Base-by-base conservation (phyloP, 1,140 invertebrate species). In the Brachionus rubens region DNA sequence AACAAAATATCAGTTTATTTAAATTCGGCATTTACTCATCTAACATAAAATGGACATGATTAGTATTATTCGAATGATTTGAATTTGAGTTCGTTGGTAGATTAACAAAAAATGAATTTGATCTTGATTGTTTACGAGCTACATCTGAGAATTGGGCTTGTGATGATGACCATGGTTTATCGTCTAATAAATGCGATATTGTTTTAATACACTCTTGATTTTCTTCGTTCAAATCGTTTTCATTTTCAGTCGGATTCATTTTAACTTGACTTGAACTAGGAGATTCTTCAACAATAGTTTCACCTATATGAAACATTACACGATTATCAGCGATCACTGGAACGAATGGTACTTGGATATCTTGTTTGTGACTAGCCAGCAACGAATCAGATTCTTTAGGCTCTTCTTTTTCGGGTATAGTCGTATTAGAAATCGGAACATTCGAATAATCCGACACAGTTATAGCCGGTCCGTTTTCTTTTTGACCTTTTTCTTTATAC, bases 161-260 rank as follows among this genome's bases (percentile, higher is more conserved):
- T 7, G 59, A 65, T 10, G 59, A 65, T n/a, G 59, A 65, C 59
- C 59, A 65, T 14, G 59, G 59, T n/a, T 65, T 65, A 28, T 65
- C 59, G 40, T 65, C 59, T 24, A 65, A 46, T 10, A 65, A 65
- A 43, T 65, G 59, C 12, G 59, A 65, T 21, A 65, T 65, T 24
- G 36, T 65, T 14, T 65, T 65, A 6, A 65, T 65, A 14, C 59
- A 65, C 16, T 65, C 59, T 26, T 65, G 36, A 65, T 65, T 65
- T 6, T 65, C 59, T 26, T 24, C 16, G 2, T 43, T 24, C n/a
- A 14, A 21, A 7, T 5, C 9, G 12, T 65, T 65, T 5, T 14
- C 19, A 0, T 3, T 12, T 2, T 33, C 1, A 19, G 19, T 9
- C n/a, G 30, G 7, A 24, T 21, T 0, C 19, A 65, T 65, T 24